Conservation (phyloP, 2,797 vertebrate species). For the Falco rusticolus region DNA sequence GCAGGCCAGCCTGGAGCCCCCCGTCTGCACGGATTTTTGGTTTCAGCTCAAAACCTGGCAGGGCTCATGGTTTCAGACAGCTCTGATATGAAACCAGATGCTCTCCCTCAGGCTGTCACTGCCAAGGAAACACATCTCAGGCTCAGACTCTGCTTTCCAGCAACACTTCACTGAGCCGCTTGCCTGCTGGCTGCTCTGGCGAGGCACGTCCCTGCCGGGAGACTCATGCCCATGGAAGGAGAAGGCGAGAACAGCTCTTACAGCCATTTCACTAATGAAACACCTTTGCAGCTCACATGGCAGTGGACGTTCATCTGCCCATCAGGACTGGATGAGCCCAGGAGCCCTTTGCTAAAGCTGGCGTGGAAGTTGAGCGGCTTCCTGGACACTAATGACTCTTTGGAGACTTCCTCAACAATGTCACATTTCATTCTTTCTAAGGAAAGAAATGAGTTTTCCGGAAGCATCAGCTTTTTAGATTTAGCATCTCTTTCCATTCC, state of each 20-base stretch:
- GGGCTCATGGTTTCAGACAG: background rate
- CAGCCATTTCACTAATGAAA: background rate
- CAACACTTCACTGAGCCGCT: fast-evolving
- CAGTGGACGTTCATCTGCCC: fast-evolving
- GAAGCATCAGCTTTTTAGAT: constrained; percentile 52
- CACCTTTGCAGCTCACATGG: fast-evolving
- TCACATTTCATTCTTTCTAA: constrained; percentile 44
- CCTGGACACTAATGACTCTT: constrained; percentile 41
- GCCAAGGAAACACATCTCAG: background rate
- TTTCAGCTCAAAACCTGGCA: background rate
- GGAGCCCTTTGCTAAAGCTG: background rate
- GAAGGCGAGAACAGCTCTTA: background rate
- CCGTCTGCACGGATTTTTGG: background rate
- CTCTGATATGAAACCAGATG: background rate
- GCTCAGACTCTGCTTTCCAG: constrained; percentile 10
- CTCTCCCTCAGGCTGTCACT: background rate
- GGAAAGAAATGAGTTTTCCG: constrained; percentile 28
- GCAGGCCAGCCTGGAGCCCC: background rate
- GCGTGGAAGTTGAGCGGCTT: constrained; percentile 7
- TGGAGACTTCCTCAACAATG: constrained; percentile 43
- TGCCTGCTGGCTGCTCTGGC: background rate
- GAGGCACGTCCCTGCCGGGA: background rate
- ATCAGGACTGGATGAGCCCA: background rate
- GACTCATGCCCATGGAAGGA: background rate
- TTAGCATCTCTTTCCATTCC: constrained; percentile 53